Conservation (phyloP, 2,797 vertebrate species). For the Glyptemys insculpta region DNA sequence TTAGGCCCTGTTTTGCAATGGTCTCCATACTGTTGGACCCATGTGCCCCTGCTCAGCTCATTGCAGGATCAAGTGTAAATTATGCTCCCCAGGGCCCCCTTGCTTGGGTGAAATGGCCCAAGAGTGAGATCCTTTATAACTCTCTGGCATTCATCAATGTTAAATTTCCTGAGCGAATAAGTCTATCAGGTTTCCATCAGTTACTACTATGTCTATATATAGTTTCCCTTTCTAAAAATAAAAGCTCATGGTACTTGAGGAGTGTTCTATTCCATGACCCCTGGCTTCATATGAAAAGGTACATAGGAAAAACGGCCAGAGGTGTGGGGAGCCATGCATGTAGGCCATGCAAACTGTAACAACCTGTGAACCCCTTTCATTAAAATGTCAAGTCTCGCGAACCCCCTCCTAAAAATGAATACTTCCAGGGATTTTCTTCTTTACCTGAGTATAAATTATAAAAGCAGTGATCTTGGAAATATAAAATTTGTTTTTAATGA, state of each 20-base stretch:
- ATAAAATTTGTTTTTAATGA: too few species aligned
- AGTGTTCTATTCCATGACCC: neutral
- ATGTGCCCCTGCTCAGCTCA: neutral
- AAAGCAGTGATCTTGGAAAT: too few species aligned
- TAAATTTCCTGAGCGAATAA: rapidly evolving
- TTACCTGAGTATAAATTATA: too few species aligned
- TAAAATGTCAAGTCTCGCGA: too few species aligned
- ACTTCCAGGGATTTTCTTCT: too few species aligned
- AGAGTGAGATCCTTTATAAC: rapidly evolving
- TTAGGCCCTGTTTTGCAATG: neutral
- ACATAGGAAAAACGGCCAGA: rapidly evolving
- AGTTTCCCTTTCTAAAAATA: slow-evolving; percentile 51
- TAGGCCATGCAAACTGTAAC: neutral
- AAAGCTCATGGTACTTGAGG: neutral
- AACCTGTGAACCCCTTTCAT: too few species aligned
- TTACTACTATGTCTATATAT: neutral
- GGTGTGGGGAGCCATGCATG: rapidly evolving
- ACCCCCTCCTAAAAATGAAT: too few species aligned
- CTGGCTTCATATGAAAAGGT: neutral
- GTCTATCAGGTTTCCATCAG: rapidly evolving
- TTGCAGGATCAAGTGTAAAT: neutral
- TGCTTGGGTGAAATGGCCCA: neutral
- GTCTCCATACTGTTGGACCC: neutral
- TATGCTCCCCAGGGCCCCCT: neutral
- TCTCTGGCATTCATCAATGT: neutral